Evolutionary conservation across 2,888 invertebrate species (phyloP).

Genomic region (Orthonychiurus folsomi): DNA sequence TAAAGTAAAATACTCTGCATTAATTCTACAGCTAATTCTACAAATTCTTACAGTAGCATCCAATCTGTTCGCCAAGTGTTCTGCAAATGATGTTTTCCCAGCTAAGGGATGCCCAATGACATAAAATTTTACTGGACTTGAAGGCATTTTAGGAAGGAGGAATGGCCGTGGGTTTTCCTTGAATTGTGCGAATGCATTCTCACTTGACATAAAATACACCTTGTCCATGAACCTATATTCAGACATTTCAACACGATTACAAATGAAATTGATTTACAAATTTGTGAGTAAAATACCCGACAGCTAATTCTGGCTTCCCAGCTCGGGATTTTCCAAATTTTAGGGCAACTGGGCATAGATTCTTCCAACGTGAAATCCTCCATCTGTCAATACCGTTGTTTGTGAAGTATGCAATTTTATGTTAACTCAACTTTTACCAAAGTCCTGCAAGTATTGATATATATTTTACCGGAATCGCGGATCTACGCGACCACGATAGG

Average conservation of each 20-base stretch:
- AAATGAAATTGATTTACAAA: too few relatives aligned
- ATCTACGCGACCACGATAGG: conserved; percentile 25
- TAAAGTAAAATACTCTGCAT: background rate
- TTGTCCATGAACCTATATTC: conserved; percentile 51
- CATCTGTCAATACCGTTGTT: too few relatives aligned
- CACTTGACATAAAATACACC: conserved; percentile 53
- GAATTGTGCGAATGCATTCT: conserved; percentile 50
- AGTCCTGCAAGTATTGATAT: too few relatives aligned
- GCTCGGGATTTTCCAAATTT: conserved; percentile 48
- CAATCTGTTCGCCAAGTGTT: conserved; percentile 48
- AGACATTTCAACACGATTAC: background rate
- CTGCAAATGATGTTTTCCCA: conserved; percentile 54
- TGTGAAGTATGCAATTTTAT: background rate
- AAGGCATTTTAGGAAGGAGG: conserved; percentile 52
- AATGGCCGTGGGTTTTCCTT: conserved; percentile 56
- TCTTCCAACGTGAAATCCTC: conserved; percentile 53
- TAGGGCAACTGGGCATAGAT: conserved; percentile 57
- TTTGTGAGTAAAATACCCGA: too few relatives aligned
- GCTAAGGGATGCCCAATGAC: conserved; percentile 54
- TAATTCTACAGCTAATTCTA: background rate
- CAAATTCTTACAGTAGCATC: conserved; percentile 7
- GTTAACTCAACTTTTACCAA: background rate
- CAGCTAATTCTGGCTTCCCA: conserved; percentile 52
- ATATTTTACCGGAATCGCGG: conserved; percentile 26
- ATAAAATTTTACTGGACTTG: conserved; percentile 53